phyloP scores from a whole-genome alignment of 2,888 invertebrate genomes.

The Dilophus febrilis region DNA sequence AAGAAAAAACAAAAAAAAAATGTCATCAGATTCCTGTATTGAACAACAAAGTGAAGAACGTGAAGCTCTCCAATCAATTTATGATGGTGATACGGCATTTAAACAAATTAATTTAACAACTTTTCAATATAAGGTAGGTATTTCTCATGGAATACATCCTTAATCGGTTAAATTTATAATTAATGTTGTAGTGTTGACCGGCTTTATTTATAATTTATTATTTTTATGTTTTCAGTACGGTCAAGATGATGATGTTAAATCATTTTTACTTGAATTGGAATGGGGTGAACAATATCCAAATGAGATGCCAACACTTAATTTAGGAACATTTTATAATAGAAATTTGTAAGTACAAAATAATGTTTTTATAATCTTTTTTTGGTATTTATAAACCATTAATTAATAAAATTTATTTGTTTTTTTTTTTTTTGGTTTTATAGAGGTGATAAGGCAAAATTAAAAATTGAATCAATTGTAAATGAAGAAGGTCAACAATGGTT shows the following conservation, averaged over 20 bases:
- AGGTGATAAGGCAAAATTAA: slow-evolving; percentile 49
- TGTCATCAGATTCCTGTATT: slow-evolving; percentile 30
- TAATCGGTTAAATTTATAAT: no score
- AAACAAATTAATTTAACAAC: slow-evolving; percentile 59
- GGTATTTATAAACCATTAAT: neutral
- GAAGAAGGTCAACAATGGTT: slow-evolving; percentile 66
- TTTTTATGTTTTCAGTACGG: slow-evolving; percentile 64
- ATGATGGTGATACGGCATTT: slow-evolving; percentile 80
- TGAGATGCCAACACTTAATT: slow-evolving; percentile 59
- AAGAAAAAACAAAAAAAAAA: no score
- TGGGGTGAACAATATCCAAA: slow-evolving; percentile 82
- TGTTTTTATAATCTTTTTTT: neutral
- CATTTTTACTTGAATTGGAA: slow-evolving; percentile 71
- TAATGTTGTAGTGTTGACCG: no score
- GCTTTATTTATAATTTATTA: no score
- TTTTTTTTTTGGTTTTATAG: no score
- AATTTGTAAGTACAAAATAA: slow-evolving; percentile 75
- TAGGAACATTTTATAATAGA: slow-evolving; percentile 88
- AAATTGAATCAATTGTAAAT: slow-evolving; percentile 41
- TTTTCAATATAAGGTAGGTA: slow-evolving; percentile 77
- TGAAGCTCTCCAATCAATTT: slow-evolving; percentile 82
- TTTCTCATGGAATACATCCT: no score
- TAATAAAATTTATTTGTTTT: no score
- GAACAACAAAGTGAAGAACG: slow-evolving; percentile 74
- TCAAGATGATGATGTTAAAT: slow-evolving; percentile 57